These are phyloP conservation scores for Gallinago solitaria DNA, from an alignment of 2,797 vertebrate species.

Conservation along the genomic window DNA sequence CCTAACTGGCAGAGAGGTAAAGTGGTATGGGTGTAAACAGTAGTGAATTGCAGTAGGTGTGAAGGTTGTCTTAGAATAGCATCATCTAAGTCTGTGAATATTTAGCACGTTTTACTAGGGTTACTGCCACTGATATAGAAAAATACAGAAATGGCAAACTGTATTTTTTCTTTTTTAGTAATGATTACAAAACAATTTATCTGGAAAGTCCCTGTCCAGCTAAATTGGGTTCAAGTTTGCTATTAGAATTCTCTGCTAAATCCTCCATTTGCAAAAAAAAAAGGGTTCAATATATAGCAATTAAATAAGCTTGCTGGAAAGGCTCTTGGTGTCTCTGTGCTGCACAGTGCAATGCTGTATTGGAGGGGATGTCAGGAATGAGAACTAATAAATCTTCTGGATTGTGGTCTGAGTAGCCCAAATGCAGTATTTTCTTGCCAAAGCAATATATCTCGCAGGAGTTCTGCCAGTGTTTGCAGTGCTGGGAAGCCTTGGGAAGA, in stretches of 20 bases:
- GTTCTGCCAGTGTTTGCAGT: not conserved
- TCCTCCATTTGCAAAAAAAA: not conserved
- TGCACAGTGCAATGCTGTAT: not conserved
- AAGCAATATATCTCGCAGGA: not conserved
- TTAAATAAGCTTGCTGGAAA: not conserved
- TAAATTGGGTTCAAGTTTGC: not conserved
- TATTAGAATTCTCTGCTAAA: not conserved
- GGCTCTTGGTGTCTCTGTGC: not conserved
- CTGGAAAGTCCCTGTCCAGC: not conserved
- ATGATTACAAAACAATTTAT: not conserved
- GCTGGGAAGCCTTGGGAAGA: not conserved
- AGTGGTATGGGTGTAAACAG: not conserved
- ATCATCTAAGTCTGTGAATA: not conserved
- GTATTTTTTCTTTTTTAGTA: not conserved
- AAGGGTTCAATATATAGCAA: not conserved
- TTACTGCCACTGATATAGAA: not conserved
- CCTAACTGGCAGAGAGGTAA: constrained; percentile 95
- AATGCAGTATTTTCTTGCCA: not conserved
- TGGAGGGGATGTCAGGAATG: not conserved
- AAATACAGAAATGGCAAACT: not conserved
- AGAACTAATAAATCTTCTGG: not conserved
- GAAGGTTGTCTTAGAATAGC: not conserved
- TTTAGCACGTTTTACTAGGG: not conserved
- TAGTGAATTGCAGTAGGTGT: not conserved
- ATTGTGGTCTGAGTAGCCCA: not conserved